Base-by-base conservation (phyloP, 1,140 invertebrate genomes). In the Drosophila ironensis region DNA sequence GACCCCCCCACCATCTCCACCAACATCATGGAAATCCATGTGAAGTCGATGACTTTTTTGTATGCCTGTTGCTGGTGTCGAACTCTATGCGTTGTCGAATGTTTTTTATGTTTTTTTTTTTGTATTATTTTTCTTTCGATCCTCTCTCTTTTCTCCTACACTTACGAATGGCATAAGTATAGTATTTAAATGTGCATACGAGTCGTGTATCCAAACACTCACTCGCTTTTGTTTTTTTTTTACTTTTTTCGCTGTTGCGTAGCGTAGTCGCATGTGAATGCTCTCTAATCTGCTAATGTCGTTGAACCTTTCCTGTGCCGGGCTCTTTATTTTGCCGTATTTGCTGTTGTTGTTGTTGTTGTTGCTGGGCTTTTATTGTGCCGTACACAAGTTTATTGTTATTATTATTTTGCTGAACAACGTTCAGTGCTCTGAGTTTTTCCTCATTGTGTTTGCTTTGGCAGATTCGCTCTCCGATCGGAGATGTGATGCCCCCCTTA, bases 211-310 rank as follows among this genome's bases (percentile, higher is more conserved):
- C 52, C 41, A 54, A 14, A 30, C 24, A 24, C 24, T 48, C 16
- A n/a, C n/a, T n/a, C n/a, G n/a, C n/a, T n/a, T 17, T 30, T 22
- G 47, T 48, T 30, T 22, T 22, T 2, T 5, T 22, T 22, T 22
- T 22, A 22, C 20, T 22, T 68, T 41, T 45, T 14, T 41, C 35
- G 51, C 25, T 61, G 48, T 30, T 66, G 60, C 48, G 19, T 54
- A 67, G 60, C 48, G 19, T 54, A 67, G 53, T 60, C 35, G 41
- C 38, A 50, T 63, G 67, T 81, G 70, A 67, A 73, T 71, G 61
- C 52, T 74, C 70, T 78, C 80, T 84, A 86, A 84, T 86, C 80
- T 86, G 40, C 59, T 48, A 86, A 72, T 86, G 80, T 84, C 80
- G 38, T 84, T 84, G 80, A 84, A 84, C 80, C 37, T 84, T 71